Evolutionary conservation across 2,113 vertebrate species (phyloP), one percentile per base, ranked within the genome.

Genomic region (Verasper variegatus): DNA sequence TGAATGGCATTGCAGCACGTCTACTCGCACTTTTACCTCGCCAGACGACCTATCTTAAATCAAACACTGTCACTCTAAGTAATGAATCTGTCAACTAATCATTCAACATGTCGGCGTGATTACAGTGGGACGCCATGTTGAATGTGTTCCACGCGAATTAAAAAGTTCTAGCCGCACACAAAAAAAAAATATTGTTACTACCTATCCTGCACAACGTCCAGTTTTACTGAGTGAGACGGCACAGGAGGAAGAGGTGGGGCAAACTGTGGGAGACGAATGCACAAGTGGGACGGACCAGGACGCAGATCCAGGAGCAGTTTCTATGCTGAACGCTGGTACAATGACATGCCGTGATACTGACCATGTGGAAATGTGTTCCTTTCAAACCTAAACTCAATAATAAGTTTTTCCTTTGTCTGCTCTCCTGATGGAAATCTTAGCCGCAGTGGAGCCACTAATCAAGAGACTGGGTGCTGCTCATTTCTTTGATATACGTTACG

Each of bases 31-130:
- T 76, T 67, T 68, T 75, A 78, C 60, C 79, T 79, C 71, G 61
- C 71, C 81, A 83, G 78, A 74, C 37, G 52, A 75, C 60, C 60
- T 82, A 87, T 89, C 89, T 86, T 91, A 89, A 89, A 91, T 92
- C 91, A 90, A 81, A 78, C 76, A 67, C 66, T 78, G 84, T 86
- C 89, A 88, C 86, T 81, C 81, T 63, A 78, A 86, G 84, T 89
- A 90, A 92, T 91, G 91, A 92, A 91, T 87, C 79, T 91, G 88
- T 89, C 90, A 87, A 82, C 83, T 84, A 87, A 87, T 91, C 91
- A 90, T 78, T 90, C 88, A 85, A 61, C 83, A 58, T 62, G 66
- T 80, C 82, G 40, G 60, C 7, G 35, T 88, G 85, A 87, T 89
- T 85, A 76, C 74, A 55, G 70, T 15, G 67, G 65, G 74, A 75